A percentile compares a stretch with the other conserved stretches of the same genome.
These are phyloP conservation scores for Pipistrellus pipistrellus DNA, from an alignment of 2,797 vertebrate genomes.

Conservation along the genomic window DNA sequence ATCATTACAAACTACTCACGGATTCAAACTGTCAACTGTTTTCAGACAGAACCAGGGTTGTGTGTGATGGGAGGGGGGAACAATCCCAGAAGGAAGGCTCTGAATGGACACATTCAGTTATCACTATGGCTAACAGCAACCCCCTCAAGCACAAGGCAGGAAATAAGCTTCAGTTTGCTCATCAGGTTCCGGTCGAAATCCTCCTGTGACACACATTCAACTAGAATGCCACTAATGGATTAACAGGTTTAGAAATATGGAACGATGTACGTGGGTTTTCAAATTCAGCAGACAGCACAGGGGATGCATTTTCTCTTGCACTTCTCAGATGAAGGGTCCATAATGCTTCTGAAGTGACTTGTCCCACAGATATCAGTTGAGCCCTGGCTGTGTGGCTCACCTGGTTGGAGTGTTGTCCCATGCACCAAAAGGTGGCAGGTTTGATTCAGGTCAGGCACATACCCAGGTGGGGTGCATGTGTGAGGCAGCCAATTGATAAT, in stretches of 20 bases:
- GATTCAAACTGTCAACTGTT: neutral
- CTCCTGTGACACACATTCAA: neutral
- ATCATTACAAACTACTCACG: neutral
- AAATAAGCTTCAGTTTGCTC: neutral
- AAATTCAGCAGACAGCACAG: neutral
- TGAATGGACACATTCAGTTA: neutral
- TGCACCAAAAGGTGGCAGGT: no score
- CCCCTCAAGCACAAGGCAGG: neutral
- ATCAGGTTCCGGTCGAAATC: neutral
- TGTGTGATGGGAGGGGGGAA: neutral
- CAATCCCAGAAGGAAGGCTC: neutral
- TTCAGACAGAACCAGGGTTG: neutral
- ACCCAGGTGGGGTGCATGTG: no score
- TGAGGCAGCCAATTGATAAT: no score
- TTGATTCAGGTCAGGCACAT: no score
- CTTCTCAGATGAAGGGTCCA: neutral
- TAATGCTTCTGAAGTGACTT: neutral
- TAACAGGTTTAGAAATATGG: neutral
- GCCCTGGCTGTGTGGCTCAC: no score
- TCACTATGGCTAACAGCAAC: neutral
- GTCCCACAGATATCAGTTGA: rapidly evolving
- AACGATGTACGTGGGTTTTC: neutral
- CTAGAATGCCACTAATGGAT: neutral
- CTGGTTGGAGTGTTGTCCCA: no score
- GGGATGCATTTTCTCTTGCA: neutral